Evolutionary conservation across 2,888 invertebrate species (phyloP).

Genomic region (Phorcus lineatus): DNA sequence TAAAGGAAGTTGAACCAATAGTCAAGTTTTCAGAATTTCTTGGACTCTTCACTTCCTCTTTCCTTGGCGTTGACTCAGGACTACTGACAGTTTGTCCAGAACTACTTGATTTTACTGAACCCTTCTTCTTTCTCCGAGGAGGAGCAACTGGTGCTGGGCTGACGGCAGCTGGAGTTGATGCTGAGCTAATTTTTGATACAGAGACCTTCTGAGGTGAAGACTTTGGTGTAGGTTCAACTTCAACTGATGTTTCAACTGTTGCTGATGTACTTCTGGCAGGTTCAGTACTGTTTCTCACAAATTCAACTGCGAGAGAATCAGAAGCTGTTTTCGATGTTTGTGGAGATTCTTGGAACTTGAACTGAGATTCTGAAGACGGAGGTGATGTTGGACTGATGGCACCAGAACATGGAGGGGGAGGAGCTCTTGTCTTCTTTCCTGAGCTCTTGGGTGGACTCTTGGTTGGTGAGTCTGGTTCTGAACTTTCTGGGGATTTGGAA

Average conservation of each 20-base stretch:
- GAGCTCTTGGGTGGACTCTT: conserved; percentile 42
- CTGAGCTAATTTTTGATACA: neutral
- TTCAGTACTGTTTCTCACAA: neutral
- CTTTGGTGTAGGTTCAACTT: neutral
- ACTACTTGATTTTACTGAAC: neutral
- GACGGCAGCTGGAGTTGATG: neutral
- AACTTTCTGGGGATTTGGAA: conserved; percentile 19
- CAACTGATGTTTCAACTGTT: neutral
- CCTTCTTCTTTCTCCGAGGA: conserved; percentile 14
- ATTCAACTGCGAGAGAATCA: too few species aligned
- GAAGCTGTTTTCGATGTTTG: neutral
- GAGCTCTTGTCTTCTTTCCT: conserved; percentile 57
- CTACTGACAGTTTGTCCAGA: neutral
- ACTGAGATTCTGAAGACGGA: neutral
- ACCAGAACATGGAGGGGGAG: conserved; percentile 48
- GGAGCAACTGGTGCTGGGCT: conserved; percentile 5
- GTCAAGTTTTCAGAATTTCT: neutral
- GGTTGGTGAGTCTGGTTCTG: conserved; percentile 30
- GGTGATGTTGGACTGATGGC: neutral
- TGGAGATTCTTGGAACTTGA: neutral
- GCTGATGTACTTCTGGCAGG: neutral
- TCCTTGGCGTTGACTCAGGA: neutral
- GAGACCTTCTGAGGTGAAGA: neutral
- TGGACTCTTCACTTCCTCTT: neutral
- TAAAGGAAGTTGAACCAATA: neutral